Conservation (phyloP, 1,140 invertebrate species). For the Macrobrachium nipponense region DNA sequence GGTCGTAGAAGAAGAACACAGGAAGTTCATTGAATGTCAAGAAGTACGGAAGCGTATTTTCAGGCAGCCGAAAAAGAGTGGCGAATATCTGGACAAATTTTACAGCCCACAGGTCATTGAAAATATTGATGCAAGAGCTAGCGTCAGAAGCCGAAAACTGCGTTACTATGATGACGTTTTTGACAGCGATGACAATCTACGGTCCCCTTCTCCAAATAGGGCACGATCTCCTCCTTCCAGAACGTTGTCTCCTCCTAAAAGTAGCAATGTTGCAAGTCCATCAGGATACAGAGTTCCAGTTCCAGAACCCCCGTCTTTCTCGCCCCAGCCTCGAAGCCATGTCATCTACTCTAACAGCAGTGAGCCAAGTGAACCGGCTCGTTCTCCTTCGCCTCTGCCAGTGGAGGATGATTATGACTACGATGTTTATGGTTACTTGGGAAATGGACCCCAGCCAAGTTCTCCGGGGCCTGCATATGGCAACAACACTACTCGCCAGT, state of each 20-base stretch:
- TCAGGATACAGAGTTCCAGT: no score
- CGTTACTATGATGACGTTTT: conserved; percentile 44
- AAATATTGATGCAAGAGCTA: conserved; percentile 43
- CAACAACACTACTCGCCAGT: not conserved
- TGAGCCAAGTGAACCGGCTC: no score
- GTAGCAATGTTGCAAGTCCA: no score
- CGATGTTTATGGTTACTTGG: not conserved
- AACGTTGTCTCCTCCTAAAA: no score
- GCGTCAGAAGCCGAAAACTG: not conserved
- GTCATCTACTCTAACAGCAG: no score
- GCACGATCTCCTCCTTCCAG: no score
- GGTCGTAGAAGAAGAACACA: conserved; percentile 58
- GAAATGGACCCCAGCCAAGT: not conserved
- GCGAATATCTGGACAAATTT: conserved; percentile 60
- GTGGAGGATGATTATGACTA: not conserved
- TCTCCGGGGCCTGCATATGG: not conserved
- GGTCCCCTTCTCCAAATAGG: not conserved
- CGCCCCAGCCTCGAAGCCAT: no score
- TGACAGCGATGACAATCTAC: conserved; percentile 29
- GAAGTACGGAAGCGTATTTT: conserved; percentile 48
- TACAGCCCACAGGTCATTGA: conserved; percentile 47
- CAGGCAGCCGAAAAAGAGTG: conserved; percentile 38
- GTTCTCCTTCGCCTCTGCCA: no score
- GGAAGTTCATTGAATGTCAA: conserved; percentile 52
- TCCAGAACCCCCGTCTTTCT: no score